Percentiles rank a stretch among this genome's conserved stretches.
Evolutionary conservation across 2,888 invertebrate species (phyloP).

Genomic region (Nemapogon koenigi): DNA sequence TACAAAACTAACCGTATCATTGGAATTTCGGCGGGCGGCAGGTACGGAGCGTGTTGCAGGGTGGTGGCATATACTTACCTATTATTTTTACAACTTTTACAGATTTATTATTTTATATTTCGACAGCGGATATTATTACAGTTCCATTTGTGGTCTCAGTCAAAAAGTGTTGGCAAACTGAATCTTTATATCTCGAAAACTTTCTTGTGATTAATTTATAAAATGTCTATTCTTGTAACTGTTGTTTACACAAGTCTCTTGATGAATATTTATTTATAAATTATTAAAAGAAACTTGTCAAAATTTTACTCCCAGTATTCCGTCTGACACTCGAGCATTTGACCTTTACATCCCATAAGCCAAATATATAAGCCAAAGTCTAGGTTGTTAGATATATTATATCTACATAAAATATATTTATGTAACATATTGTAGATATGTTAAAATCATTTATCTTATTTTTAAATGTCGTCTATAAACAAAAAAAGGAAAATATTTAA

Average conservation of each 20-base stretch:
- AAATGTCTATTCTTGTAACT: conserved; percentile 37
- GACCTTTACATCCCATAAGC: conserved; percentile 28
- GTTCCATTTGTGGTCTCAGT: no score
- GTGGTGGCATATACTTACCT: no score
- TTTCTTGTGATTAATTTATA: conserved; percentile 5
- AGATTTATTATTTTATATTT: no score
- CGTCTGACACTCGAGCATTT: conserved; percentile 34
- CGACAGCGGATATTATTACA: no score
- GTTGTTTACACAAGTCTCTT: conserved; percentile 29
- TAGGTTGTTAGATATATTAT: conserved; percentile 10
- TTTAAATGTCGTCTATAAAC: not conserved
- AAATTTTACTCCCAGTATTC: conserved; percentile 4
- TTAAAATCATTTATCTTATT: not conserved
- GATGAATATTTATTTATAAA: conserved; percentile 4
- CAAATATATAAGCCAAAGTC: conserved; percentile 55
- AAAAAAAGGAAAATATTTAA: not conserved
- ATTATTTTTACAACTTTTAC: no score
- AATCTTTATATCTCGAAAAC: no score
- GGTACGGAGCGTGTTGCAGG: no score
- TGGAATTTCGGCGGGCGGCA: no score
- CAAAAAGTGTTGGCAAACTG: no score
- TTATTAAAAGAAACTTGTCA: conserved; percentile 2
- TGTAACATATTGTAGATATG: not conserved
- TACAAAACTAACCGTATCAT: no score
- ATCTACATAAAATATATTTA: not conserved